These are phyloP conservation scores for Trematomus bernacchii DNA, from an alignment of 2,797 vertebrate species.

Conservation along the genomic window DNA sequence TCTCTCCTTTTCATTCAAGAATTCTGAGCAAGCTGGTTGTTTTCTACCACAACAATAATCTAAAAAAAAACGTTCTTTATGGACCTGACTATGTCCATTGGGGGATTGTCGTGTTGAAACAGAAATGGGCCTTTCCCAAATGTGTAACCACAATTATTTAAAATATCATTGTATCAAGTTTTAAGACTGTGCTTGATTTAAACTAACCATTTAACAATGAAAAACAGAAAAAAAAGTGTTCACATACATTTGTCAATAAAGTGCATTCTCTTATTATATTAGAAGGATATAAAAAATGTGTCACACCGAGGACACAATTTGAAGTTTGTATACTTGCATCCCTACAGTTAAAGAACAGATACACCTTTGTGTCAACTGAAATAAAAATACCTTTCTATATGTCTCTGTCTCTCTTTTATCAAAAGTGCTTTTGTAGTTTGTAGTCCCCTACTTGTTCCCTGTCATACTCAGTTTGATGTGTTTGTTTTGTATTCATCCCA, in stretches of 20 bases:
- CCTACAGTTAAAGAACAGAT: neutral
- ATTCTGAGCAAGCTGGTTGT: neutral
- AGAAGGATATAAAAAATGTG: neutral
- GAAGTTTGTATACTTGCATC: neutral
- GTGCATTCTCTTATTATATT: neutral
- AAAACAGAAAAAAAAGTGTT: neutral
- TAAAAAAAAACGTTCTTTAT: neutral
- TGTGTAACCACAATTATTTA: neutral
- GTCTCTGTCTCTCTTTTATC: neutral
- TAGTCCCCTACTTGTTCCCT: neutral
- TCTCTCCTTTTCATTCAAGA: neutral
- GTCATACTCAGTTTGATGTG: constrained; percentile 1
- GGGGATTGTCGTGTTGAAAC: neutral
- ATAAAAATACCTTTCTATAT: neutral
- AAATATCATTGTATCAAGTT: neutral
- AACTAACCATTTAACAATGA: neutral
- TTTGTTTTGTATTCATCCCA: constrained; percentile 13
- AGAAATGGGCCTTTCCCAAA: neutral
- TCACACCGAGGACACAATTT: neutral
- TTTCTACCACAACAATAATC: neutral
- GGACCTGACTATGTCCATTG: too few species aligned
- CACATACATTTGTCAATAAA: neutral
- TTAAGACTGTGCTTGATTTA: neutral
- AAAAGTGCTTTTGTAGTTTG: constrained; percentile 17
- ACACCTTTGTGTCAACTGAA: neutral